Percentiles rank a stretch among this genome's conserved stretches.
Conservation (phyloP, 2,888 invertebrate genomes). For the Dascillus cervinus region DNA sequence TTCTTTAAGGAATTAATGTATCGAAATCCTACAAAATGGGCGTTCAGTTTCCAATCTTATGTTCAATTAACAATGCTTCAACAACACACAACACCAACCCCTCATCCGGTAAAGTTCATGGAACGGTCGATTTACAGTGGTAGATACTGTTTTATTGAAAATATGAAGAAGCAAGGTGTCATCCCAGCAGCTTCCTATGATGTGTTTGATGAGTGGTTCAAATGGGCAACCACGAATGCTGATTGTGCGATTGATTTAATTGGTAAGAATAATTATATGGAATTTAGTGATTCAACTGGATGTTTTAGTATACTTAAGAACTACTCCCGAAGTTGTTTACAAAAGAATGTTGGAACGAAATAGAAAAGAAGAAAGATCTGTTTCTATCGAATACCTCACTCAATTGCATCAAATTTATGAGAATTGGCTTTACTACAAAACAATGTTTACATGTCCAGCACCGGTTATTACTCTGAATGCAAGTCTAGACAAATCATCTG, state of each 20-base stretch:
- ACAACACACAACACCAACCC: conserved; percentile 52
- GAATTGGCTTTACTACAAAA: conserved; percentile 58
- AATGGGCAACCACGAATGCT: conserved; percentile 58
- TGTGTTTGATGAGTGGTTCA: conserved; percentile 68
- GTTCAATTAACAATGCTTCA: conserved; percentile 74
- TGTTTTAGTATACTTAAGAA: conserved; percentile 56
- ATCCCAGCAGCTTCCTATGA: conserved; percentile 60
- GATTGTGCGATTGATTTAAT: conserved; percentile 67
- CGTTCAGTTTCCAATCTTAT: conserved; percentile 73
- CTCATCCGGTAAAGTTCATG: conserved; percentile 53
- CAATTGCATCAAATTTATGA: conserved; percentile 64
- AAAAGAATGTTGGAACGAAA: conserved; percentile 61
- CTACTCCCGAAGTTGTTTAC: conserved; percentile 64
- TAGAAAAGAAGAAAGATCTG: conserved; percentile 62
- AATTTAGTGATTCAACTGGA: conserved; percentile 3
- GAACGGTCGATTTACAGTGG: conserved; percentile 51
- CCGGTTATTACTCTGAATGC: conserved; percentile 49
- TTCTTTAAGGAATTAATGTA: conserved; percentile 53
- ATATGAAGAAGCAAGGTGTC: conserved; percentile 53
- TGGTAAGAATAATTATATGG: conserved; percentile 44
- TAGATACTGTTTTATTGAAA: conserved; percentile 68
- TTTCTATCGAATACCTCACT: conserved; percentile 63
- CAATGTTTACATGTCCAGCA: conserved; percentile 53
- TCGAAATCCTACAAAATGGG: conserved; percentile 65
- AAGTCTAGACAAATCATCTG: conserved; percentile 33